phyloP scores from a whole-genome alignment of 2,888 invertebrate species.

The Athripsodes cinereus region DNA sequence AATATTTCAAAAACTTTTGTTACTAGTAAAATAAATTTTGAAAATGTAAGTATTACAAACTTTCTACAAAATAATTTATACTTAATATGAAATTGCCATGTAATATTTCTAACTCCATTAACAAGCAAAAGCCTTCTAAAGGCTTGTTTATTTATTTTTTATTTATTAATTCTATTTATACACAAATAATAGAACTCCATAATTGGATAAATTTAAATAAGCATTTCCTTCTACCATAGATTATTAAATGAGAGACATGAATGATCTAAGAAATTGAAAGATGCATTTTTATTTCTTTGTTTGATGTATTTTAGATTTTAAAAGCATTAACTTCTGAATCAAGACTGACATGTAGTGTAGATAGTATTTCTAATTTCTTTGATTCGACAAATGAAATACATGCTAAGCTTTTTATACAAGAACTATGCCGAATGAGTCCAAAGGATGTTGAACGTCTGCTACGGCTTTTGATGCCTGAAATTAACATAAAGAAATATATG shows the following conservation, averaged over 20 bases:
- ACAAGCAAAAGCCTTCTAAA: too few relatives aligned
- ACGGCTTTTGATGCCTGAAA: constrained; percentile 41
- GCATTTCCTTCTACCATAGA: too few relatives aligned
- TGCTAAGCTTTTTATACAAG: constrained; percentile 35
- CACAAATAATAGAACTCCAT: too few relatives aligned
- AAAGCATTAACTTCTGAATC: not conserved
- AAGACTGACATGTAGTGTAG: constrained; percentile 20
- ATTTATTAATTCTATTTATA: too few relatives aligned
- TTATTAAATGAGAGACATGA: too few relatives aligned
- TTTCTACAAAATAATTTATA: too few relatives aligned
- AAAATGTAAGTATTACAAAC: constrained; percentile 51
- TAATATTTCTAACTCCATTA: too few relatives aligned
- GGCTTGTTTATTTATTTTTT: too few relatives aligned
- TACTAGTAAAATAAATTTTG: constrained; percentile 43
- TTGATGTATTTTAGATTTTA: not conserved
- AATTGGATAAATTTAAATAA: too few relatives aligned
- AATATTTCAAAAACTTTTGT: constrained; percentile 42
- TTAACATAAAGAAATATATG: constrained; percentile 48
- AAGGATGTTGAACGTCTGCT: constrained; percentile 41
- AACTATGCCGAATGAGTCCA: constrained; percentile 41
- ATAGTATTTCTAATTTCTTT: constrained; percentile 21
- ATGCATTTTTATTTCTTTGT: not conserved
- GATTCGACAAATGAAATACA: constrained; percentile 30
- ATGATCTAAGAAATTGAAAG: not conserved
- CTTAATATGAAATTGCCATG: too few relatives aligned